Percentiles rank a stretch among this genome's conserved stretches.
These are phyloP conservation scores for Anhinga anhinga DNA, from an alignment of 2,113 vertebrate species.

Conservation along the genomic window DNA sequence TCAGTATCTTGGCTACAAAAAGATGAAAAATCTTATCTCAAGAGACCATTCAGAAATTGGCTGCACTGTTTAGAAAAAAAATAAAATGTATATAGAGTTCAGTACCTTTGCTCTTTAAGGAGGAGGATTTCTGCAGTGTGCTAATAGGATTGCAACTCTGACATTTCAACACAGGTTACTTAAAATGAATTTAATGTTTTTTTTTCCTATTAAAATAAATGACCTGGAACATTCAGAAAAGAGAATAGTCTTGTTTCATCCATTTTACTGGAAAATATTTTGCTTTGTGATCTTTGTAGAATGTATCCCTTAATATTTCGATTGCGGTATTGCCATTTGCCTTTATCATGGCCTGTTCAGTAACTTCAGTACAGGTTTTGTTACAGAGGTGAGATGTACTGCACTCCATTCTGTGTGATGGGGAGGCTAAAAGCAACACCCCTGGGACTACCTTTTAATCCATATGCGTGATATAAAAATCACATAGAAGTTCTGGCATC, in stretches of 20 bases:
- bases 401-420: background rate
- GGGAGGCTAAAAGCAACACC: background rate
- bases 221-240: conserved; percentile 12
- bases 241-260: background rate
- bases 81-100: background rate
- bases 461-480: background rate
- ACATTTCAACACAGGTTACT: conserved; percentile 23
- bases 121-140: background rate
- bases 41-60: background rate
- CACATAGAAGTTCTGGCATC: background rate
- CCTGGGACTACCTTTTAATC: background rate
- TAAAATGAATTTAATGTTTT: background rate
- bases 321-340: background rate
- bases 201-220: conserved; percentile 30
- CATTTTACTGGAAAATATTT: conserved; percentile 28
- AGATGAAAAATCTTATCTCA: background rate
- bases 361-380: background rate
- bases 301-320: background rate
- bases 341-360: background rate
- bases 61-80: background rate
- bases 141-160: background rate
- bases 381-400: background rate
- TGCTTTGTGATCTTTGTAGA: background rate
- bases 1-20: background rate
- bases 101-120: conserved; percentile 29